These are phyloP conservation scores for Mythimna albipuncta DNA, from an alignment of 2,888 invertebrate species.

Conservation along the genomic window DNA sequence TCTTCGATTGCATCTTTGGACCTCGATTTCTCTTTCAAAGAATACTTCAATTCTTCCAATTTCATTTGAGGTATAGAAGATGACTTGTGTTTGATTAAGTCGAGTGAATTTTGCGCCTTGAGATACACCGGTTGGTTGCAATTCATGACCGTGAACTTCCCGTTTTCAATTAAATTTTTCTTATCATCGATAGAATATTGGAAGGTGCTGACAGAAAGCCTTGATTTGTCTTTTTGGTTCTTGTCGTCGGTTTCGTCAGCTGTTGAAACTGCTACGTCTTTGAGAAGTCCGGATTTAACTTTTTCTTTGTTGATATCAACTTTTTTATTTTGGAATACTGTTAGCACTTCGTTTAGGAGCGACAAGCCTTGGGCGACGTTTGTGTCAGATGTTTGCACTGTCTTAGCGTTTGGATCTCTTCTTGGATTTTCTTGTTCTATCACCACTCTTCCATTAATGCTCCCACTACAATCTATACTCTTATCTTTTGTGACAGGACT, in stretches of 20 bases:
- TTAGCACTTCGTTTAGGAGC: slow-evolving; percentile 83
- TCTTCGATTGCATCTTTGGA: slow-evolving; percentile 85
- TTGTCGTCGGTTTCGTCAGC: slow-evolving; percentile 64
- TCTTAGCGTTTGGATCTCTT: slow-evolving; percentile 62
- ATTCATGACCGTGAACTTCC: slow-evolving; percentile 75
- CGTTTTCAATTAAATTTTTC: slow-evolving; percentile 54
- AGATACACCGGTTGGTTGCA: slow-evolving; percentile 71
- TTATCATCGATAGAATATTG: slow-evolving; percentile 75
- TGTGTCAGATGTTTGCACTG: slow-evolving; percentile 76
- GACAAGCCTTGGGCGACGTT: slow-evolving; percentile 75
- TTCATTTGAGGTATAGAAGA: slow-evolving; percentile 87
- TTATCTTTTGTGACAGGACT: slow-evolving; percentile 32
- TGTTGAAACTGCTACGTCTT: slow-evolving; percentile 78
- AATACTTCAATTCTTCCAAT: slow-evolving; percentile 82
- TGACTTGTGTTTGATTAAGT: slow-evolving; percentile 80
- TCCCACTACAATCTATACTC: slow-evolving; percentile 28
- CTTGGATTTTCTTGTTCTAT: slow-evolving; percentile 12
- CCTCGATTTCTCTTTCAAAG: slow-evolving; percentile 78
- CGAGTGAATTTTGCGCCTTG: slow-evolving; percentile 65
- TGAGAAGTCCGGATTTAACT: slow-evolving; percentile 69
- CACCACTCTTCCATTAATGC: slow-evolving; percentile 26
- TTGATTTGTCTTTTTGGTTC: slow-evolving; percentile 57
- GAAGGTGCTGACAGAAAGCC: slow-evolving; percentile 69
- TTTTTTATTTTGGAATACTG: slow-evolving; percentile 82
- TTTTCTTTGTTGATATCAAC: slow-evolving; percentile 62